phyloP scores from a whole-genome alignment of 2,797 vertebrate genomes.

The Podarcis lilfordi region DNA sequence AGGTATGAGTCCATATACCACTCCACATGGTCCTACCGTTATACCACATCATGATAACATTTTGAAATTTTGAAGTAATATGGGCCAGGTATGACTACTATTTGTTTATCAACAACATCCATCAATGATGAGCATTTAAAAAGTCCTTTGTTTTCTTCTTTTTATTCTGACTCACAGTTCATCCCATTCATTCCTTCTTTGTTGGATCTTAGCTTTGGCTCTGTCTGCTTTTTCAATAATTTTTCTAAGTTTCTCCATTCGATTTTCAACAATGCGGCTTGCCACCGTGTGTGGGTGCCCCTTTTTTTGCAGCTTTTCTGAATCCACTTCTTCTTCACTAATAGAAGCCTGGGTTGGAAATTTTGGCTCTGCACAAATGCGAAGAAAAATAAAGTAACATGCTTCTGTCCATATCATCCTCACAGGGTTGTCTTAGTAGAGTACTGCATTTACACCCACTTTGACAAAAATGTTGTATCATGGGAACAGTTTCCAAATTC shows the following conservation, averaged over 20 bases:
- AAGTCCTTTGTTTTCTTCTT: neutral
- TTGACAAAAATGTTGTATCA: no score
- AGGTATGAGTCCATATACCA: neutral
- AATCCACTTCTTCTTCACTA: neutral
- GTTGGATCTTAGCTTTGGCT: slow-evolving; percentile 82
- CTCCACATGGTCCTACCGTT: neutral
- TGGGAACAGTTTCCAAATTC: no score
- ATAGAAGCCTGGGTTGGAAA: slow-evolving; percentile 35
- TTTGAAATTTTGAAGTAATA: slow-evolving; percentile 6
- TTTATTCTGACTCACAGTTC: slow-evolving; percentile 84
- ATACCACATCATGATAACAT: neutral
- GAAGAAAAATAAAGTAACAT: neutral
- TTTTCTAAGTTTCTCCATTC: slow-evolving; percentile 82
- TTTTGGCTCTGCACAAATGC: neutral
- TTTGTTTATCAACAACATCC: slow-evolving; percentile 9
- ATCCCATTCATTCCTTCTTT: slow-evolving; percentile 88
- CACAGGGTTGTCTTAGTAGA: no score
- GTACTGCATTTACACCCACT: no score
- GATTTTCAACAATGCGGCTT: slow-evolving; percentile 65
- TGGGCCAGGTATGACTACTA: slow-evolving; percentile 12
- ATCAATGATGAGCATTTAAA: neutral
- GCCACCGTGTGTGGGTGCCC: slow-evolving; percentile 2
- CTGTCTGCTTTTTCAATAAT: slow-evolving; percentile 84
- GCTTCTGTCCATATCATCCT: neutral
- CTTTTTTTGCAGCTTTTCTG: slow-evolving; percentile 27